Base-by-base conservation (phyloP, 2,113 vertebrate species). In the Sebastes fasciatus region DNA sequence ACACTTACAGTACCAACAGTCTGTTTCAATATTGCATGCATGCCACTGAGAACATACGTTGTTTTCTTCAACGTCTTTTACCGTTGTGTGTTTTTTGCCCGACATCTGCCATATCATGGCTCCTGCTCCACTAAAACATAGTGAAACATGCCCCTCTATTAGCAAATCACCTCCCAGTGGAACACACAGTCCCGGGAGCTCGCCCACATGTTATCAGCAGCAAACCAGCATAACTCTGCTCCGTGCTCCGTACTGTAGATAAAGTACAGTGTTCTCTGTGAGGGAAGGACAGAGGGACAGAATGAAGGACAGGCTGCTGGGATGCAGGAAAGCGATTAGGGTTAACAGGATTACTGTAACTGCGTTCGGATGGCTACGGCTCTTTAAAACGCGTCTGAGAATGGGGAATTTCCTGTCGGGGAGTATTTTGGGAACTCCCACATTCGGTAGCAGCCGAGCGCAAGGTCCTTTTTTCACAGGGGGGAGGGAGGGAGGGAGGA, bases 381-480 rank as follows among this genome's bases (percentile, higher is more conserved):
- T 87, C 88, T 93, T 93, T 90, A 90, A 94, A 94, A 93, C 67
- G 75, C 75, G 66, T 83, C 86, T 85, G 90, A 92, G 91, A 94
- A 94, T 93, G 91, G 91, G 94, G 95, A 95, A 95, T 95, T 95
- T 96, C 95, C 94, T 95, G 94, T 92, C 78, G 21, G 55, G 57
- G 89, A 87, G 90, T 95, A 95, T 95, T 95, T 95, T 93, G 87
- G 93, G 93, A 95, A 93, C 95, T 94, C 94, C 94, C 90, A 92
- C 93, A 91, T 91, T 94, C 45, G 21, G 89, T 86, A 77, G 89
- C 80, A 65, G 86, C 67, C 2, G 76, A 80, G 79, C 19, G 57
- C 52, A 34, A 58, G 66, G 79, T 77, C 77, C 63, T 73, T 83
- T 34, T 86, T 86, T 86, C 54, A 52, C 73, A 76, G 62, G 61